These are phyloP conservation scores for Percopsis transmontana DNA, from an alignment of 2,113 vertebrate genomes.

Conservation along the genomic window DNA sequence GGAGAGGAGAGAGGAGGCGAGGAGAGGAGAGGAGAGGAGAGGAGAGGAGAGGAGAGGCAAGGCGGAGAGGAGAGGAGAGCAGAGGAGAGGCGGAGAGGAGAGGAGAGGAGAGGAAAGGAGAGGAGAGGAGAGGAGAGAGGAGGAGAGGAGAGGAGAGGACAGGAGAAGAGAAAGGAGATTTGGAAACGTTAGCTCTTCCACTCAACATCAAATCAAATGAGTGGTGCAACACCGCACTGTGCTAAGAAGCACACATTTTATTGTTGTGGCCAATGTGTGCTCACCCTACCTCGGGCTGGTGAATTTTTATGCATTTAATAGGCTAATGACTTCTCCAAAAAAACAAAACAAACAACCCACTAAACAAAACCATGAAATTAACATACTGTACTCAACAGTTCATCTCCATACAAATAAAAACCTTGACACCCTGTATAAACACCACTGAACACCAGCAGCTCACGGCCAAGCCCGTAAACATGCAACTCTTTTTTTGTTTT, in stretches of 20 bases:
- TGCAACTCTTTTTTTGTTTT: background rate
- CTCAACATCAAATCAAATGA: background rate
- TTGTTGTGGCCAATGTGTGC: background rate
- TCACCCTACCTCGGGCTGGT: background rate
- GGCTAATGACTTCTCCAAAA: background rate
- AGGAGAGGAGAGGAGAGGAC: background rate
- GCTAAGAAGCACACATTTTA: background rate
- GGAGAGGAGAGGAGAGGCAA: conserved; percentile 24
- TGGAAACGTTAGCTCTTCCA: background rate
- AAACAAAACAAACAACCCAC: background rate
- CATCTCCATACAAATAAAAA: background rate
- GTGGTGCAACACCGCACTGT: background rate
- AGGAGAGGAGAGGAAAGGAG: conserved; percentile 5
- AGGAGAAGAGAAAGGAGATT: background rate
- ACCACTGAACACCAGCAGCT: background rate
- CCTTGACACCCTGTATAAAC: background rate
- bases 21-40: conserved; percentile 15
- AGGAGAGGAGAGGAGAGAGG: background rate
- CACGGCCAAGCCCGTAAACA: conserved; percentile 1
- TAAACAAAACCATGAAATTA: background rate
- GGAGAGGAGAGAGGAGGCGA: background rate
- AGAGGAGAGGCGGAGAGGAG: background rate
- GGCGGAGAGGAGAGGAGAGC: conserved; percentile 10
- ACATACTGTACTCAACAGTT: no score
- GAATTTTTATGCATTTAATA: background rate